These are phyloP conservation scores for Pipistrellus pygmaeus DNA, from an alignment of 2,797 vertebrate species.

Conservation along the genomic window DNA sequence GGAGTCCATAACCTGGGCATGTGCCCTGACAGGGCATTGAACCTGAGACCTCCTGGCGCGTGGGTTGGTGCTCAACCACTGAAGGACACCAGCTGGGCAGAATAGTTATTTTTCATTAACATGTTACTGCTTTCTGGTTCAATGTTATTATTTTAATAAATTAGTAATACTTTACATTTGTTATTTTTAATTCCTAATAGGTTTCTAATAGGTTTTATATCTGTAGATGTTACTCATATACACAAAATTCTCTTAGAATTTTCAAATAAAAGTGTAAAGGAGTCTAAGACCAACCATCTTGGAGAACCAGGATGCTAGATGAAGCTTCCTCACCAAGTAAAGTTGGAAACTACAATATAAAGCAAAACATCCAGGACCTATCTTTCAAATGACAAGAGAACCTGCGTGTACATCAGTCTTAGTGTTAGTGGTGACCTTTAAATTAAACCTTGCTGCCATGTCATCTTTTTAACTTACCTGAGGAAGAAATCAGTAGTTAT, in stretches of 20 bases:
- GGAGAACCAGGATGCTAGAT: neutral
- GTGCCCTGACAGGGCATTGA: no score
- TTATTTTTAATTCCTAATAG: conserved; percentile 35
- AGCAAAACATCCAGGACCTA: neutral
- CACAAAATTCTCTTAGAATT: neutral
- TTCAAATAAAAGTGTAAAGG: neutral
- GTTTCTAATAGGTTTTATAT: neutral
- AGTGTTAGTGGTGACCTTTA: neutral
- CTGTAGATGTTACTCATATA: neutral
- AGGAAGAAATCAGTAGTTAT: conserved; percentile 21
- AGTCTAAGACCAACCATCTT: neutral
- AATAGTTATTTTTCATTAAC: neutral
- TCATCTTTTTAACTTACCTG: neutral
- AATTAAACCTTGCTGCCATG: neutral
- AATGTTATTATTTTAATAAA: neutral
- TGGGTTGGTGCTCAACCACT: no score
- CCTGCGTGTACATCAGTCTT: neutral
- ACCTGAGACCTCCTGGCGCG: no score
- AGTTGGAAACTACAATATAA: neutral
- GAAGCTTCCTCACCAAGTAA: neutral
- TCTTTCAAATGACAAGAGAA: conserved; percentile 19
- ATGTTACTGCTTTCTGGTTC: neutral
- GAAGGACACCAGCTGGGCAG: no score
- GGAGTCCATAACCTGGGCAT: no score
- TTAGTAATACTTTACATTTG: neutral